Evolutionary conservation across 2,888 invertebrate genomes (phyloP), one percentile per base, ranked within the genome.

Genomic region (Baronia brevicornis): DNA sequence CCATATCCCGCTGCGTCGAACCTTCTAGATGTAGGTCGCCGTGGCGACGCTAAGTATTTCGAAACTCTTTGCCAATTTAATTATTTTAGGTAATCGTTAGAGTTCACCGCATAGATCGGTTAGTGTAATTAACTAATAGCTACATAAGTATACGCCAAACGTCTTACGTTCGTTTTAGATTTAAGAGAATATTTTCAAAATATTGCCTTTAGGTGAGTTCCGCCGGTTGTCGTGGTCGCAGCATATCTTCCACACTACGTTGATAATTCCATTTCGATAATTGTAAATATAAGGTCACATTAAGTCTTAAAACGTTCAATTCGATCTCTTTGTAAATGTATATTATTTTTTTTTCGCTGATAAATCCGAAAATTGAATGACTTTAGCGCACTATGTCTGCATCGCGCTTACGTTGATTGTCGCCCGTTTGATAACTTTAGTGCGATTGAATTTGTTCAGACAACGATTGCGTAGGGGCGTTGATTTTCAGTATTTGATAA

Each of bases 1-100:
- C 88, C 91, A 91, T 91, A 91, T 91, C 91, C 88, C 86, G 88
- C 88, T 88, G 87, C 87, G 66, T 71, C 73, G 70, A 74, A 78
- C 75, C 77, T 71, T 68, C 69, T 77, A 77, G 77, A 71, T 66
- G 69, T 77, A 78, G 75, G 78, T 78, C 79, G 79, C 73, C 44
- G 54, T 60, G 56, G 75, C 80, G 82, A 77, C 77, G 72, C 69
- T 79, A 80, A 82, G 80, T 82, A 79, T 80, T 84, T 82, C 66
- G 74, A 79, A 84, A 82, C 79, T 82, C 82, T 84, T 84, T 84
- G 84, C 84, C 84, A 84, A 84, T 82, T 82, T 82, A 79, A 80
- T 77, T 77, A 82, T 74, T 72, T 50, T 84, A 84, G 82, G 75
- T 78, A 75, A 80, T 73, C 47, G 48, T 79, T 82, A 80, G 79